Evolutionary conservation across 2,888 invertebrate genomes (phyloP), one percentile per base, ranked within the genome.

Genomic region (Melanostoma scalare): DNA sequence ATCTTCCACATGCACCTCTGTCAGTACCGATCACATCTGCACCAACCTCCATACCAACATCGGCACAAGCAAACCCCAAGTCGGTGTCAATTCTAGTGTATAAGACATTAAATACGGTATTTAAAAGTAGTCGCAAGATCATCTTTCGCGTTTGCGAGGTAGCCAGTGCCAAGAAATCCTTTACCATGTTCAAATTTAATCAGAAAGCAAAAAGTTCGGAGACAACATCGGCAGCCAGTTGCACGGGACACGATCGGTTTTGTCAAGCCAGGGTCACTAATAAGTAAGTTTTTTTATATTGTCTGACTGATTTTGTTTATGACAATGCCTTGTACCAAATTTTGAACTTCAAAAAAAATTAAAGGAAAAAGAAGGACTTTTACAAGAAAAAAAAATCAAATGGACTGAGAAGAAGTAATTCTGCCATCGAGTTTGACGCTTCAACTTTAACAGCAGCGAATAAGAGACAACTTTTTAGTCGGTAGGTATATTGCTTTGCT

Each of bases 231-330:
- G 95, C 96, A 87, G 94, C 95, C 87, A 94, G 93, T 85, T 94
- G 95, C 2, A 96, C 96, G 5, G 96, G 96, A 0, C 96, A 96
- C 87, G 96, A 96, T 88, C 92, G 96, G 87, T 96, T 96, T 89
- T 96, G 95, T 87, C 95, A 95, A 88, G 94, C 94, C 75, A 91
- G 95, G 0, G 89, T 89, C 33, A 89, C 90, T 72, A 90, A 90
- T 86, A 91, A 92, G 87, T 91, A 92, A 89, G 92, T 90, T 89
- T 38, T 35, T 30, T 30, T 0, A n/a, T 4, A 31, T 6, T 42
- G 38, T 20, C 20, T 1, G 1, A 4, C 30, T 10, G 9, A 6
- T 35, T 30, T 31, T 31, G 4, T 6, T 35, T n/a, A 44, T 52
- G 52, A 50, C 20, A 44, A 36, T 9, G 20, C 67, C 46, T 48